These are phyloP conservation scores for Notoglanidium macrostoma DNA, from an alignment of 2,797 vertebrate genomes.

Conservation along the genomic window DNA sequence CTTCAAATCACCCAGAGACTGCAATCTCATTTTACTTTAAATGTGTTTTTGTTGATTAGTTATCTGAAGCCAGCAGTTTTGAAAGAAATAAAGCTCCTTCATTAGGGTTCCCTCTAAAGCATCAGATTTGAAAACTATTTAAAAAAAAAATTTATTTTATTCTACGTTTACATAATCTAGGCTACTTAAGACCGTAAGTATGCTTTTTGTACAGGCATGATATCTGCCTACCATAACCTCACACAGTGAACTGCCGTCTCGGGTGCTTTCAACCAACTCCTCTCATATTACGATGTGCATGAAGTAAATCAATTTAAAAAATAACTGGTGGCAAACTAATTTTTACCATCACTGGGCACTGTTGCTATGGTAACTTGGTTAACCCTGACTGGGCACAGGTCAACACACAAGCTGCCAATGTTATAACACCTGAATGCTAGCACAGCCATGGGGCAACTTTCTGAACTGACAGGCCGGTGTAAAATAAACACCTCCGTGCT, in stretches of 20 bases:
- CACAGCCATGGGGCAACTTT: not conserved
- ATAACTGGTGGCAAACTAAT: not conserved
- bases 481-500: not conserved
- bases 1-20: not conserved
- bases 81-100: not conserved
- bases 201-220: not conserved
- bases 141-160: no score
- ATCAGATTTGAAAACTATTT: not conserved
- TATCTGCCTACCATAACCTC: not conserved
- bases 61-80: conserved; percentile 4
- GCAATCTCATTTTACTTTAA: not conserved
- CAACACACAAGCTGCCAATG: not conserved
- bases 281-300: not conserved
- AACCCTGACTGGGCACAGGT: not conserved
- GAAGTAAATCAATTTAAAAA: not conserved
- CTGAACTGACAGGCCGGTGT: not conserved
- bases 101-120: not conserved
- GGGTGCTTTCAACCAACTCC: not conserved
- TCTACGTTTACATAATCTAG: not conserved
- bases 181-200: not conserved
- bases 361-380: not conserved
- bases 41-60: not conserved
- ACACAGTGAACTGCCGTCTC: not conserved
- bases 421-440: not conserved
- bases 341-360: not conserved